Evolutionary conservation across 2,888 invertebrate species (phyloP), one percentile per base, ranked within the genome.

Genomic region (Adelphocoris suturalis): DNA sequence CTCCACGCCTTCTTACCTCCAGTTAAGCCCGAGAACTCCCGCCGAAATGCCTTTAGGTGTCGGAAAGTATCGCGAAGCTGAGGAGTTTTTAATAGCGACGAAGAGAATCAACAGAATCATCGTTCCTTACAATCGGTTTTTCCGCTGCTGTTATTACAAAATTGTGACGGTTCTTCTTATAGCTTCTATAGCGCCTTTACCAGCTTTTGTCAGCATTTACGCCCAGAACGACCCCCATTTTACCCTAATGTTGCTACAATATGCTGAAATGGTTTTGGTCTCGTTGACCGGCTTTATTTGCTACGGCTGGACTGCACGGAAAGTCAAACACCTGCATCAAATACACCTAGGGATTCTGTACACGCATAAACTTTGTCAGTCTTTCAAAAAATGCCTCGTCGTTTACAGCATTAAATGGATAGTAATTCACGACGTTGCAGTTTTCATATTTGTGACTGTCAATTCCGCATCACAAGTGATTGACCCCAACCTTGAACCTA

Each of bases 221-320:
- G 16, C 2, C 0, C 57, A 23, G 14, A 57, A 57, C 28, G 84
- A 84, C 1, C 13, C 52, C 12, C 48, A 68, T 19, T 28, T 86
- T 28, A 68, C 86, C 3, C 47, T 86, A 2, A 16, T 61, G 28
- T 68, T 86, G n/a, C 75, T 86, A 1, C 86, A 46, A 16, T 37
- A 61, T 14, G 11, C 47, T 19, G 86, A 86, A 27, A 86, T 86
- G 46, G 19, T 68, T 28, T 61, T 86, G 37, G 68, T 86, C 14
- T 46, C 37, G 16, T 0, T 37, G 4, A 23, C 86, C 19, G 86
- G 37, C 0, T 19, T 46, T 12, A 23, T 86, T 13, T 68, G 86
- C 46, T 68, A 61, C 46, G 0, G 61, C 4, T 68, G 68, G 86
- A 23, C 47, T 11, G 27, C 75, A 14, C 23, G 7, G 37, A 27